Percentiles rank a stretch among this genome's conserved stretches.
These are phyloP conservation scores for Actinostola sp. DNA, from an alignment of 92 coral and sea anemone species.

Conservation along the genomic window DNA sequence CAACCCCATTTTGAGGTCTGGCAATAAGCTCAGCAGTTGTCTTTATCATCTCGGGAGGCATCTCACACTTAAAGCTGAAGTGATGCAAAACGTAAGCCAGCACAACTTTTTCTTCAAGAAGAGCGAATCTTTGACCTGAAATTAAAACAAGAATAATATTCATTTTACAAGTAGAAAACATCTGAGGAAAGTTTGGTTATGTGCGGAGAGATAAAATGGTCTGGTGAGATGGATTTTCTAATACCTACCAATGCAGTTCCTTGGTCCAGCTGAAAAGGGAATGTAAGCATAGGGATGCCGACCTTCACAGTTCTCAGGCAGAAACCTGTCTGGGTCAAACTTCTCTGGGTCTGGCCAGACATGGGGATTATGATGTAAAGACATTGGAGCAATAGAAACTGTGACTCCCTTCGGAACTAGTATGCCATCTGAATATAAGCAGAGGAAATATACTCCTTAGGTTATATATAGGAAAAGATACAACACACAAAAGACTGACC, in stretches of 20 bases:
- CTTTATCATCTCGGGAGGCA: conserved; percentile 41
- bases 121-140: conserved; percentile 83
- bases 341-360: conserved; percentile 79
- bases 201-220: no score
- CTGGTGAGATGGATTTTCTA: no score
- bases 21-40: conserved; percentile 59
- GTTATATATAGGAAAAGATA: no score
- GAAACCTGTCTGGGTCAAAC: conserved; percentile 89
- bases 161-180: no score
- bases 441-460: no score
- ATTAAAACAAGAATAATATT: no score
- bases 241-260: conserved; percentile 85
- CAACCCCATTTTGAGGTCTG: conserved; percentile 66
- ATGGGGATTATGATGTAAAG: conserved; percentile 73
- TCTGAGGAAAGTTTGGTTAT: no score
- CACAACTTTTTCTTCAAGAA: conserved; percentile 72
- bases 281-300: conserved; percentile 89
- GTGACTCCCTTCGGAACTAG: conserved; percentile 66
- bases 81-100: conserved; percentile 51
- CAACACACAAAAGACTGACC: no score
- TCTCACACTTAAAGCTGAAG: conserved; percentile 59
- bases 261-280: conserved; percentile 92
- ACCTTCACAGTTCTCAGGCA: conserved; percentile 70
- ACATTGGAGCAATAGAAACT: conserved; percentile 50
- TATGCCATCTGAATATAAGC: conserved; percentile 46